Evolutionary conservation across 2,888 invertebrate species (phyloP), one percentile per base, ranked within the genome.

Genomic region (Agriopis marginaria): DNA sequence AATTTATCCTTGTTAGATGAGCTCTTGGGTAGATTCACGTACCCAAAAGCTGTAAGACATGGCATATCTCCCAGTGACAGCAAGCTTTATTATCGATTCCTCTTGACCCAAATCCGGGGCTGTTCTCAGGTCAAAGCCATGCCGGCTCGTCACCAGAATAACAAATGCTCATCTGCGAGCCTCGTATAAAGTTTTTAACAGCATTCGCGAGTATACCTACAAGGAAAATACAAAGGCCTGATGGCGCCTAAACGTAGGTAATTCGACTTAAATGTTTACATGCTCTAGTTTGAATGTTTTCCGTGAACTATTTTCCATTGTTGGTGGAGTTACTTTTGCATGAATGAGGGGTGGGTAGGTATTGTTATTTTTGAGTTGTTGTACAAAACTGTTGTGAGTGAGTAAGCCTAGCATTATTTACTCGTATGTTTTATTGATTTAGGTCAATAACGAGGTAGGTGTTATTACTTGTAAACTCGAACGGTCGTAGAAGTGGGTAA

Each of bases 91-190:
- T 83, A 92, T 92, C 90, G 91, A 91, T 91, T 88, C 88, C 86
- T 87, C 91, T 91, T 92, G 92, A 92, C 92, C 91, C 78, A 89
- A 88, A 89, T 91, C 80, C 79, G 77, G 44, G 63, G 59, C 54
- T 66, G 59, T 63, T 60, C 63, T 32, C 75, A 76, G 92, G 92
- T 92, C 91, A 91, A 93, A 91, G 91, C 88, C 92, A 85, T 85
- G 89, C 86, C 82, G 75, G 79, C 79, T 76, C 59, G 63, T 58
- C 71, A 70, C 76, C 82, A 74, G 87, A 86, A 89, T 89, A 74
- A 73, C 73, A 77, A 77, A 75, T 72, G 63, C 62, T 58, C 45
- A 62, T 67, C 54, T 63, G 39, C 17, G 10, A 60, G 44, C 50
- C 47, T 50, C 40, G 45, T 50, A 58, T 53, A 39, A 53, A 62